phyloP scores from a whole-genome alignment of 2,113 vertebrate species.

The Pao palembangensis region DNA sequence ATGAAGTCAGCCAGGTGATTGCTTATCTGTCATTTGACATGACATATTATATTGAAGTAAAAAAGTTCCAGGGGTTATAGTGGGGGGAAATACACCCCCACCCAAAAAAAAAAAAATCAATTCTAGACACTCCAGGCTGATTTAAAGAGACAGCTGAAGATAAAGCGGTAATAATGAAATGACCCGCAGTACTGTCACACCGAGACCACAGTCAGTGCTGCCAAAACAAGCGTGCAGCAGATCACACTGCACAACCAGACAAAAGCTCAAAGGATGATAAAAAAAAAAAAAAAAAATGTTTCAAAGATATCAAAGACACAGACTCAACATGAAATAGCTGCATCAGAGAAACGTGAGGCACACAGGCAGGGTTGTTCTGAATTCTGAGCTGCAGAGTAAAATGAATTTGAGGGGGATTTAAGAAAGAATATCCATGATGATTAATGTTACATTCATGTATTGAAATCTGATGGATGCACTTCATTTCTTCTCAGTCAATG shows the following conservation, averaged over 20 bases:
- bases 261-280: slow-evolving; percentile 58
- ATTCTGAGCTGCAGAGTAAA: background rate
- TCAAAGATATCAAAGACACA: slow-evolving; percentile 62
- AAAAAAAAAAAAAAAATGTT: slow-evolving; percentile 54
- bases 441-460: background rate
- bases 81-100: background rate
- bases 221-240: slow-evolving; percentile 26
- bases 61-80: slow-evolving; percentile 3
- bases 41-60: slow-evolving; percentile 7
- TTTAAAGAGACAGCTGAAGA: slow-evolving; percentile 49
- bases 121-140: slow-evolving; percentile 27
- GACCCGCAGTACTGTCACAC: slow-evolving; percentile 32
- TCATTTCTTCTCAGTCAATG: background rate
- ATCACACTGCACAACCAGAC: slow-evolving; percentile 30
- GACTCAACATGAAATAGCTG: slow-evolving; percentile 57
- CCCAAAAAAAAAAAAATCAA: slow-evolving; percentile 5
- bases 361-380: background rate
- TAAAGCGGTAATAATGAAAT: slow-evolving; percentile 35
- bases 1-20: slow-evolving; percentile 30
- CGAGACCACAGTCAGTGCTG: slow-evolving; percentile 50
- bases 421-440: background rate
- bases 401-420: background rate
- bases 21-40: slow-evolving; percentile 1
- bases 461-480: background rate
- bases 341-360: slow-evolving; percentile 45